Percentiles rank a stretch among this genome's conserved stretches.
Evolutionary conservation across 1,140 invertebrate genomes (phyloP).

Genomic region (Orchestia grillus): DNA sequence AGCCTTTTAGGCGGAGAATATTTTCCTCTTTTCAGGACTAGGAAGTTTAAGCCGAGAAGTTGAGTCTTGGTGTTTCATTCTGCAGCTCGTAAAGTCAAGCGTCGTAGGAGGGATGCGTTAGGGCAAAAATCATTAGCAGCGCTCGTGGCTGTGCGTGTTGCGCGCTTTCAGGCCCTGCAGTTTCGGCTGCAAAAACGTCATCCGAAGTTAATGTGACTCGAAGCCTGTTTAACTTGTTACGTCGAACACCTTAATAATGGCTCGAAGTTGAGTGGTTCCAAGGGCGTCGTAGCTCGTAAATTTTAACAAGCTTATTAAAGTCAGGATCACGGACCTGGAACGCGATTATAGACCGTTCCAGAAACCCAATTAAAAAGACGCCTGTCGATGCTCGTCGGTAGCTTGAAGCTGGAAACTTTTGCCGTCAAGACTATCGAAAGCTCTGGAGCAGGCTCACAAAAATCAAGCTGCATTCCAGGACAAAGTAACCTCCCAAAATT

Average conservation of each 20-base stretch:
- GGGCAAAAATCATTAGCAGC: neutral
- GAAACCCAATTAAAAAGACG: neutral
- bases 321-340: neutral
- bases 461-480: neutral
- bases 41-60: neutral
- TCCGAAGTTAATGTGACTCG: neutral
- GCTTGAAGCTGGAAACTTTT: neutral
- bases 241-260: neutral
- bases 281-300: neutral
- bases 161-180: no score
- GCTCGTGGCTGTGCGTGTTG: neutral
- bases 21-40: neutral
- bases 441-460: neutral
- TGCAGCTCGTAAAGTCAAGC: neutral
- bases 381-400: neutral
- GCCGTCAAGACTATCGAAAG: neutral
- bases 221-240: neutral
- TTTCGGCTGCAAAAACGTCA: neutral
- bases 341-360: neutral
- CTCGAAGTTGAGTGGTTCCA: neutral
- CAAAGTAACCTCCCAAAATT: neutral
- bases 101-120: neutral
- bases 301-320: neutral
- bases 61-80: neutral
- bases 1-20: neutral